Percentiles rank a stretch among this genome's conserved stretches.
These are phyloP conservation scores for Glandiceps talaboti DNA, from an alignment of 53 echinoderm and acorn worm genomes.

Conservation along the genomic window DNA sequence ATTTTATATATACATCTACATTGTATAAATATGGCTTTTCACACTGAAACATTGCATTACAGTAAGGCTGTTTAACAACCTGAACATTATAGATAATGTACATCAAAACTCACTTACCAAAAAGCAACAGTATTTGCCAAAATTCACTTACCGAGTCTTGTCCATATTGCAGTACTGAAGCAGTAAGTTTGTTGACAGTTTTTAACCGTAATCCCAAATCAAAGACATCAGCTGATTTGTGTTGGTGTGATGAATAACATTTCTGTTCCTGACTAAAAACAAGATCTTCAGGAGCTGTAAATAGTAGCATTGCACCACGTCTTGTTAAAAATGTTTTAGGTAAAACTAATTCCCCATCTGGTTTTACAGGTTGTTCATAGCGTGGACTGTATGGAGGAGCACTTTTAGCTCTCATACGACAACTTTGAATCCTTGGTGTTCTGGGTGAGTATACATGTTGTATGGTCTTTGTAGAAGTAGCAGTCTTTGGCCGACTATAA, in stretches of 20 bases:
- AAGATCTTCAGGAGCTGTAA: constrained; percentile 64
- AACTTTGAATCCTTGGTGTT: constrained; percentile 32
- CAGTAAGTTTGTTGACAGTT: constrained; percentile 55
- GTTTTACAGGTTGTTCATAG: background rate
- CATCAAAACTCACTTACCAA: too few relatives aligned
- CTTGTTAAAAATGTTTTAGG: constrained; percentile 86
- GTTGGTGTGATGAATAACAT: constrained; percentile 38
- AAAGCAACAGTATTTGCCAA: too few relatives aligned
- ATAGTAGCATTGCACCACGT: constrained; percentile 85
- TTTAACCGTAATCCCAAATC: constrained; percentile 37
- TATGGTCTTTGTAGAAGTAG: constrained; percentile 9
- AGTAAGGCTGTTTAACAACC: too few relatives aligned
- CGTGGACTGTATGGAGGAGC: constrained; percentile 13
- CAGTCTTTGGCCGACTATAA: constrained; percentile 24
- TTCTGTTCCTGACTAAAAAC: constrained; percentile 50
- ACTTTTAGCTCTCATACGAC: constrained; percentile 40
- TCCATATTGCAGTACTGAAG: constrained; percentile 79
- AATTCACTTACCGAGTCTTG: constrained; percentile 6
- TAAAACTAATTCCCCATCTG: constrained; percentile 24
- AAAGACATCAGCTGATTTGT: constrained; percentile 26
- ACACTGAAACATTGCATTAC: too few relatives aligned
- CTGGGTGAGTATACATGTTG: constrained; percentile 8
- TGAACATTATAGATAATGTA: too few relatives aligned
- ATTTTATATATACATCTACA: too few relatives aligned
- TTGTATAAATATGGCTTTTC: too few relatives aligned